Conservation (phyloP, 1,140 invertebrate genomes). For the Ostrea edulis region DNA sequence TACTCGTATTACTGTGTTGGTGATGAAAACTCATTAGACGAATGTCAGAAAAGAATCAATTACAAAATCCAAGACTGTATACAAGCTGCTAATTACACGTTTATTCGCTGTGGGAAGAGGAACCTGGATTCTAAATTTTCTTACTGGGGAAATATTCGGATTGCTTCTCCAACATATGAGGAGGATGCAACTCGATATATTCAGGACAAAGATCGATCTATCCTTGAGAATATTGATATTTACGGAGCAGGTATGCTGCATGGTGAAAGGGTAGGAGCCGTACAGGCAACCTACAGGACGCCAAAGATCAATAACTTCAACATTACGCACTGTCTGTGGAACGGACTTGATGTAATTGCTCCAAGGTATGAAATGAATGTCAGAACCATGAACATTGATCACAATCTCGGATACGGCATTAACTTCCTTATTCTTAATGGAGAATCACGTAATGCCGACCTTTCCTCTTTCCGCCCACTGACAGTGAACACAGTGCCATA, state of each 20-base stretch:
- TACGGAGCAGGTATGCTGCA: slow-evolving; percentile 96
- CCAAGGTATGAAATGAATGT: slow-evolving; percentile 84
- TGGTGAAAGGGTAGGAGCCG: slow-evolving; percentile 92
- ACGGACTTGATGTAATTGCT: slow-evolving; percentile 95
- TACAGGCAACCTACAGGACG: slow-evolving; percentile 91
- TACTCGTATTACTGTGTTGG: slow-evolving; percentile 92
- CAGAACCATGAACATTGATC: slow-evolving; percentile 83
- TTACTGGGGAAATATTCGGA: slow-evolving; percentile 98
- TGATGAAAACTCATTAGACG: slow-evolving; percentile 89
- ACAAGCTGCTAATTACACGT: slow-evolving; percentile 91
- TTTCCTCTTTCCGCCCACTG: slow-evolving; percentile 84
- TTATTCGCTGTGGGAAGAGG: slow-evolving; percentile 92
- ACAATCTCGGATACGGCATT: slow-evolving; percentile 93
- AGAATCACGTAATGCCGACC: slow-evolving; percentile 92
- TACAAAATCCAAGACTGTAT: slow-evolving; percentile 76
- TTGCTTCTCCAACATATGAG: slow-evolving; percentile 94
- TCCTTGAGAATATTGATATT: slow-evolving; percentile 91
- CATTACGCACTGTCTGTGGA: slow-evolving; percentile 90
- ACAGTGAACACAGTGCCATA: slow-evolving; percentile 90
- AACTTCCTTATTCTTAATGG: slow-evolving; percentile 94
- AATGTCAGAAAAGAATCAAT: slow-evolving; percentile 89
- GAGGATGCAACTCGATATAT: slow-evolving; percentile 80
- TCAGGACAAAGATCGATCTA: slow-evolving; percentile 65
- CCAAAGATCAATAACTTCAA: slow-evolving; percentile 91
- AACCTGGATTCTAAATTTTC: slow-evolving; percentile 86